These are phyloP conservation scores for Drosophila vallismaia DNA, from an alignment of 2,888 invertebrate genomes.

Conservation along the genomic window DNA sequence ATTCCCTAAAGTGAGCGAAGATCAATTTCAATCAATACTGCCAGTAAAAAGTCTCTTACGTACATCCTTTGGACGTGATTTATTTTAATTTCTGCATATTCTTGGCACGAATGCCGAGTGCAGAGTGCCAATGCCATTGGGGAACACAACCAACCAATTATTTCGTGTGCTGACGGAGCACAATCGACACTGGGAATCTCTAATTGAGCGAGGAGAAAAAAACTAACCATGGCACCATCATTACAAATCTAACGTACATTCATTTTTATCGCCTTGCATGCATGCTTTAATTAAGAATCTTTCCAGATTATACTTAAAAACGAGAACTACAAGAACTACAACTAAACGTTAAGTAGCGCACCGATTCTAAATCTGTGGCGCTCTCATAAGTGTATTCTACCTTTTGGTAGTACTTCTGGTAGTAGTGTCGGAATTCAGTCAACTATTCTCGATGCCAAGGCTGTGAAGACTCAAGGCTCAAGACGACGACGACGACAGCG, in stretches of 20 bases:
- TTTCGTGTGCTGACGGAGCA: conserved; percentile 53
- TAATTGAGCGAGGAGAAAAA: conserved; percentile 48
- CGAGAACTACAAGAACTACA: conserved; percentile 31
- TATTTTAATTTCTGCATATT: conserved; percentile 49
- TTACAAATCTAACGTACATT: conserved; percentile 51
- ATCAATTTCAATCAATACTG: conserved; percentile 24
- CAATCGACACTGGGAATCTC: conserved; percentile 48
- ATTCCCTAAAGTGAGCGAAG: conserved; percentile 4
- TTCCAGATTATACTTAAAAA: conserved; percentile 58
- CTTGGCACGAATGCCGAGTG: conserved; percentile 47
- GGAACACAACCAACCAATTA: conserved; percentile 44
- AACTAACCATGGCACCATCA: conserved; percentile 41
- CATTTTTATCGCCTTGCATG: conserved; percentile 69
- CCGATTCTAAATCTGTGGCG: conserved; percentile 49
- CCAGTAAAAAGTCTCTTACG: conserved; percentile 12
- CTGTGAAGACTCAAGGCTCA: conserved; percentile 14
- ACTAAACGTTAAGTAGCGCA: conserved; percentile 34
- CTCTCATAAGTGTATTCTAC: conserved; percentile 47
- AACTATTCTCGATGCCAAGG: conserved; percentile 55
- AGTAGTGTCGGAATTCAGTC: conserved; percentile 68
- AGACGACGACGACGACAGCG: conserved; percentile 35
- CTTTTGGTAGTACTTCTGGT: neutral
- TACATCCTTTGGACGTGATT: conserved; percentile 46
- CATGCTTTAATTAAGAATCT: conserved; percentile 70
- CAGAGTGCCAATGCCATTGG: conserved; percentile 10